Percentiles rank a stretch among this genome's conserved stretches.
These are phyloP conservation scores for Agapornis roseicollis DNA, from an alignment of 2,113 vertebrate genomes.

Conservation along the genomic window DNA sequence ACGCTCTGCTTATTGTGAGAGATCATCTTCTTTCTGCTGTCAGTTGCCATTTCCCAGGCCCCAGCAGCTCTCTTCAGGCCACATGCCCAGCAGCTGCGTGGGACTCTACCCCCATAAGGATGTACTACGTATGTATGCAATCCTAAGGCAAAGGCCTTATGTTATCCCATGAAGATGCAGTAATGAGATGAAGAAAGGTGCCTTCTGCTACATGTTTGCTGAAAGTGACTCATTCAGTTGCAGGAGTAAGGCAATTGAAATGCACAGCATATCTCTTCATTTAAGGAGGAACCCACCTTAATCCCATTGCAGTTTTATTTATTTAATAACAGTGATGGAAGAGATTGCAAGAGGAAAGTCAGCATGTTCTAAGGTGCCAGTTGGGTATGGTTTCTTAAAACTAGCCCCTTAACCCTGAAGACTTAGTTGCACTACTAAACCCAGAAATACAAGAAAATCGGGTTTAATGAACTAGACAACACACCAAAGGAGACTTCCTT, in stretches of 20 bases:
- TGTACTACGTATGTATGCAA: neutral
- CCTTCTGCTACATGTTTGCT: conserved; percentile 20
- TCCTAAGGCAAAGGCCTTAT: conserved; percentile 25
- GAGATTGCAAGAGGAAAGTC: neutral
- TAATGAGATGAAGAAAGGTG: conserved; percentile 53
- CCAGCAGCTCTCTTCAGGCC: neutral
- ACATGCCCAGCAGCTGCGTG: neutral
- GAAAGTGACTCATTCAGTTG: neutral
- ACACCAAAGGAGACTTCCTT: conserved; percentile 65
- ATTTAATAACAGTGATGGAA: neutral
- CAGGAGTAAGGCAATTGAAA: neutral
- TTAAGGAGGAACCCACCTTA: neutral
- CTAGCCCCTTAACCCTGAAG: conserved; percentile 7
- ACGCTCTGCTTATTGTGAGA: neutral
- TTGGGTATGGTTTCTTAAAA: conserved; percentile 17
- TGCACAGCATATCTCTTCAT: neutral
- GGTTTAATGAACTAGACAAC: conserved; percentile 45
- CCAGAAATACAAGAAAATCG: conserved; percentile 35
- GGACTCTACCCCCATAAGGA: neutral
- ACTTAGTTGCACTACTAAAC: conserved; percentile 64
- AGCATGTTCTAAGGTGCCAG: neutral
- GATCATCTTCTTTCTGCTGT: neutral
- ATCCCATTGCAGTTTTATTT: neutral
- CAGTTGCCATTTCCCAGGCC: neutral
- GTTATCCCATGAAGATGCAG: neutral